Conservation (phyloP, 2,797 vertebrate species). For the Premnoplex brunnescens region DNA sequence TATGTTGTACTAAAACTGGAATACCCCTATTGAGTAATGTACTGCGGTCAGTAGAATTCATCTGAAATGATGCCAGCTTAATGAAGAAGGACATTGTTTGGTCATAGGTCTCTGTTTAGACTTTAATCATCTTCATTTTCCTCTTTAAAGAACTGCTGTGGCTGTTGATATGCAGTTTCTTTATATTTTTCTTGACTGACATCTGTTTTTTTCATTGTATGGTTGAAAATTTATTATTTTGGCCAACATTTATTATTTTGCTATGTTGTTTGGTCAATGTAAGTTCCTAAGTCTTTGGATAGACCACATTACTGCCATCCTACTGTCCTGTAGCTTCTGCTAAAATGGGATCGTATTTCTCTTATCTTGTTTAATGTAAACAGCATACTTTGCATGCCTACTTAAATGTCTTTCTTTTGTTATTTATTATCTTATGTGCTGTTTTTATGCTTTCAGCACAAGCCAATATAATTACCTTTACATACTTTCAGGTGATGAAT, state of each 20-base stretch:
- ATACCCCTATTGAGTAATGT: background rate
- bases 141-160: background rate
- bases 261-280: background rate
- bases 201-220: background rate
- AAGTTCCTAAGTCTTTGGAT: background rate
- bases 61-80: background rate
- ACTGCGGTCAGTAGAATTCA: background rate
- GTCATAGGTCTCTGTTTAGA: background rate
- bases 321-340: background rate
- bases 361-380: background rate
- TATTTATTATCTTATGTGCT: background rate
- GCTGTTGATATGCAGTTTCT: background rate
- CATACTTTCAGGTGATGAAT: slow-evolving; percentile 2
- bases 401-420: background rate
- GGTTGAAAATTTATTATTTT: background rate
- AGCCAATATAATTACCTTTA: background rate
- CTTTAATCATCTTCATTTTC: background rate
- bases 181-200: background rate
- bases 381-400: background rate
- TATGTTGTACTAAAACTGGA: background rate
- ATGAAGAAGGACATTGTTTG: background rate
- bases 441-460: background rate
- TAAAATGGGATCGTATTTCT: background rate
- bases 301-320: background rate
- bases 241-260: background rate